Percentiles rank a stretch among this genome's conserved stretches.
phyloP scores from a whole-genome alignment of 2,113 vertebrate genomes.

The Microtus oregoni region DNA sequence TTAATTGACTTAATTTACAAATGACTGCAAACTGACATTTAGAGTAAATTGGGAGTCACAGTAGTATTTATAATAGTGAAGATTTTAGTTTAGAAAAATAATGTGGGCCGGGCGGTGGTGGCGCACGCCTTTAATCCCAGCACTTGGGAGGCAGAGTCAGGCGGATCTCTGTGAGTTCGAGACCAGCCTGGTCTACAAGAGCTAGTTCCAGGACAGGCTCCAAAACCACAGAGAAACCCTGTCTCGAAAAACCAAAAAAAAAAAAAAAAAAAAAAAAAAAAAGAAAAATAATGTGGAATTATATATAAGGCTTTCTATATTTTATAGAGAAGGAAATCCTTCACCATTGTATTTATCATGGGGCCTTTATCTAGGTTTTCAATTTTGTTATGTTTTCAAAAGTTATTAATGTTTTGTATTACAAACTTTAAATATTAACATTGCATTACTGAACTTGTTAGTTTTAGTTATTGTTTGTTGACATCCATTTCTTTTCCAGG shows the following conservation, averaged over 20 bases:
- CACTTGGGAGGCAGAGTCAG: too few species aligned
- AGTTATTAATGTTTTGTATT: neutral
- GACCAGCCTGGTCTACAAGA: too few species aligned
- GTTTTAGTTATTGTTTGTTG: conserved; percentile 36
- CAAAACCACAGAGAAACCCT: too few species aligned
- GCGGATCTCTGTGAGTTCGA: too few species aligned
- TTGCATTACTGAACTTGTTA: neutral
- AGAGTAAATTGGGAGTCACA: neutral
- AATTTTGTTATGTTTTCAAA: conserved; percentile 34
- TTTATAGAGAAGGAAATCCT: conserved; percentile 30
- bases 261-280: too few species aligned
- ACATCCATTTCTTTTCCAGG: neutral
- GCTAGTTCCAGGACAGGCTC: too few species aligned
- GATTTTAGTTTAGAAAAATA: neutral
- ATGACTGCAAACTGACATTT: neutral
- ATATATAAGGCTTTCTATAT: neutral
- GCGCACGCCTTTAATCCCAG: too few species aligned
- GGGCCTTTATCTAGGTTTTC: neutral
- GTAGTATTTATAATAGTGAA: neutral
- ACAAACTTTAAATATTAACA: neutral
- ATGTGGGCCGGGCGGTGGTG: too few species aligned
- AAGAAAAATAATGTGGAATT: neutral
- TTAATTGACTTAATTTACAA: neutral
- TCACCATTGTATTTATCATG: conserved; percentile 2
- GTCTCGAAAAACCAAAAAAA: too few species aligned